Percentiles rank a stretch among this genome's conserved stretches.
Evolutionary conservation across 2,888 invertebrate genomes (phyloP).

Genomic region (Gymnosoma rotundatum): DNA sequence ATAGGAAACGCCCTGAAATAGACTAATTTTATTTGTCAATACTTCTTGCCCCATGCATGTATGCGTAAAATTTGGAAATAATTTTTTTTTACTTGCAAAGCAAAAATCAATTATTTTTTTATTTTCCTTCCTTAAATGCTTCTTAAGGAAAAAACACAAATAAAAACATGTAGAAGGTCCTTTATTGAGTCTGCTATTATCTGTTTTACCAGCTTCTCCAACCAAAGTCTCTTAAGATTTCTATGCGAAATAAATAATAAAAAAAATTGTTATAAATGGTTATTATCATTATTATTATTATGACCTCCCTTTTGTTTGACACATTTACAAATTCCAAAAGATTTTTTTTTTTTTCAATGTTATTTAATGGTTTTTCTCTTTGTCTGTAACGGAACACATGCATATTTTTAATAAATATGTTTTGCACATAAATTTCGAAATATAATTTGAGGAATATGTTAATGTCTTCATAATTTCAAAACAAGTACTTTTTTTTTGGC

Average conservation of each 20-base stretch:
- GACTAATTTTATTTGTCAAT: too few species aligned
- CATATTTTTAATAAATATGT: too few species aligned
- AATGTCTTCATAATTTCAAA: too few species aligned
- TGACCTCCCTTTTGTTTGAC: slow-evolving; percentile 52
- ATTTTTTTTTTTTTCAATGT: slow-evolving; percentile 35
- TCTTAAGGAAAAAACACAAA: not conserved
- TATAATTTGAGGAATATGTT: not conserved
- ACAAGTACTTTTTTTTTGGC: too few species aligned
- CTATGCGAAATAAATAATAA: not conserved
- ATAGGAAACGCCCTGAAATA: too few species aligned
- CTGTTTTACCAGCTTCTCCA: not conserved
- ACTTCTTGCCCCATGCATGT: too few species aligned
- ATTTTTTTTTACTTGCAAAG: too few species aligned
- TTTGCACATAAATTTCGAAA: not conserved
- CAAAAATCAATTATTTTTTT: too few species aligned
- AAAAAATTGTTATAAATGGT: slow-evolving; percentile 20
- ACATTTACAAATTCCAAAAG: slow-evolving; percentile 51
- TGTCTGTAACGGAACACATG: not conserved
- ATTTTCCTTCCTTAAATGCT: too few species aligned
- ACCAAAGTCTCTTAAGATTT: not conserved
- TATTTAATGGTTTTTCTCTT: not conserved
- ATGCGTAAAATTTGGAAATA: too few species aligned
- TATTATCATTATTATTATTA: slow-evolving; percentile 26
- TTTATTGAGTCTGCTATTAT: not conserved
- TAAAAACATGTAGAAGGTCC: not conserved